A percentile compares a stretch with the other conserved stretches of the same genome.
These are phyloP conservation scores for Hydrotaea cyrtoneurina DNA, from an alignment of 2,888 invertebrate species.

Conservation along the genomic window DNA sequence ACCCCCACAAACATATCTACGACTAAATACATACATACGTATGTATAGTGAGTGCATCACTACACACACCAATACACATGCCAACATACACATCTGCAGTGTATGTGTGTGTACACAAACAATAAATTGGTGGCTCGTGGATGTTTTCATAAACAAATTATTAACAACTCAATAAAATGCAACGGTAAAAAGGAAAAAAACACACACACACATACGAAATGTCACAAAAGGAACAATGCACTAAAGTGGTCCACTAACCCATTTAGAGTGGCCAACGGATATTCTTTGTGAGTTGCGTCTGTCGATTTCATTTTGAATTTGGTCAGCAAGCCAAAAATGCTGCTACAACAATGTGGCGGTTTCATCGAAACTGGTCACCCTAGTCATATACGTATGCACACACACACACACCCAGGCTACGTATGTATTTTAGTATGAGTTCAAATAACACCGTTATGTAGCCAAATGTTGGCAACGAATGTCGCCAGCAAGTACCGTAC, in stretches of 20 bases:
- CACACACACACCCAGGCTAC: neutral
- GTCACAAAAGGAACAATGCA: neutral
- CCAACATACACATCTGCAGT: slow-evolving; percentile 9
- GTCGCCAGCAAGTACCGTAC: neutral
- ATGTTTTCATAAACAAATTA: slow-evolving; percentile 57
- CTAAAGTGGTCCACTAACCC: neutral
- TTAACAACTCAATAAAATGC: slow-evolving; percentile 59
- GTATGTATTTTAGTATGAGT: slow-evolving; percentile 60
- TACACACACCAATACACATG: neutral
- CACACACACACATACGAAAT: neutral
- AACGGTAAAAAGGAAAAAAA: neutral
- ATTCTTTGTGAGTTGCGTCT: neutral
- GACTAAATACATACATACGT: no score
- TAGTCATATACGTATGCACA: neutral
- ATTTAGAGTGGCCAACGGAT: slow-evolving; percentile 17
- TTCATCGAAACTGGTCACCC: slow-evolving; percentile 26
- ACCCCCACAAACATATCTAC: no score
- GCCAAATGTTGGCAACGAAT: slow-evolving; percentile 60
- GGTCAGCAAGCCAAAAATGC: neutral
- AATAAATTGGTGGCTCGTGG: slow-evolving; percentile 20
- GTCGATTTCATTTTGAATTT: neutral
- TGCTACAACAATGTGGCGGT: neutral
- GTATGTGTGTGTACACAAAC: neutral
- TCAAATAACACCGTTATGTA: slow-evolving; percentile 57
- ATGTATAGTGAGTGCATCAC: no score